Conservation (phyloP, 2,888 invertebrate genomes). For the Melieria crassipennis region DNA sequence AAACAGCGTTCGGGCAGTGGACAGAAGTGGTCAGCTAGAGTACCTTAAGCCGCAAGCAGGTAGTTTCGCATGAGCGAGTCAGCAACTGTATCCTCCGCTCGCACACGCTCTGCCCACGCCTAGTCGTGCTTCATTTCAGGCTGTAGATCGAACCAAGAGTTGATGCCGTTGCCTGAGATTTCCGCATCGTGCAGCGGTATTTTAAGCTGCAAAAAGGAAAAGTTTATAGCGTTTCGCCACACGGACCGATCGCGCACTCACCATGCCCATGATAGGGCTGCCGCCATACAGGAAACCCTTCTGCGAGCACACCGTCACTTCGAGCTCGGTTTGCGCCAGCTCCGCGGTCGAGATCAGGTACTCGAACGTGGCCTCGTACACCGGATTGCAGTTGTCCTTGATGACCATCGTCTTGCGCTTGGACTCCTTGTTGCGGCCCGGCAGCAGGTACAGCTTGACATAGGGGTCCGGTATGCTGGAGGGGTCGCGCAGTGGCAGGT, state of each 20-base stretch:
- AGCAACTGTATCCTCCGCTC: no score
- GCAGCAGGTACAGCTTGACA: slow-evolving; percentile 86
- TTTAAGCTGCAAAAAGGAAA: slow-evolving; percentile 52
- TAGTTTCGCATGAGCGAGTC: no score
- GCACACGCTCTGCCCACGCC: slow-evolving; percentile 52
- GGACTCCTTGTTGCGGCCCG: slow-evolving; percentile 84
- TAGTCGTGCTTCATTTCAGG: slow-evolving; percentile 78
- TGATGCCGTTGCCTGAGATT: slow-evolving; percentile 59
- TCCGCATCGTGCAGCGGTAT: slow-evolving; percentile 59
- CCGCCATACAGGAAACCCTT: slow-evolving; percentile 84
- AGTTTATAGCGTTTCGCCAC: neutral
- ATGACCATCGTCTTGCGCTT: slow-evolving; percentile 84
- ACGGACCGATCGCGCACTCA: slow-evolving; percentile 56
- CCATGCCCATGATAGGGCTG: slow-evolving; percentile 85
- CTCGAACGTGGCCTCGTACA: slow-evolving; percentile 91
- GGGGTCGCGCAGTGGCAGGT: slow-evolving; percentile 83
- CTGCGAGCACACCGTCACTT: slow-evolving; percentile 88
- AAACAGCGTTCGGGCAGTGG: no score
- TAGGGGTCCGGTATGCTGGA: slow-evolving; percentile 89
- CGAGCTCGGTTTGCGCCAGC: slow-evolving; percentile 78
- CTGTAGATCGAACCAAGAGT: slow-evolving; percentile 62
- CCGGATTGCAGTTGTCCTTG: slow-evolving; percentile 91
- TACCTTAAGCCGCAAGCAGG: no score
- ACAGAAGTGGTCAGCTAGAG: no score
- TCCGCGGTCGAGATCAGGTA: slow-evolving; percentile 86